A percentile compares a stretch with the other conserved stretches of the same genome.
Evolutionary conservation across 1,140 invertebrate genomes (phyloP).

Genomic region (Tetraneura akinire): DNA sequence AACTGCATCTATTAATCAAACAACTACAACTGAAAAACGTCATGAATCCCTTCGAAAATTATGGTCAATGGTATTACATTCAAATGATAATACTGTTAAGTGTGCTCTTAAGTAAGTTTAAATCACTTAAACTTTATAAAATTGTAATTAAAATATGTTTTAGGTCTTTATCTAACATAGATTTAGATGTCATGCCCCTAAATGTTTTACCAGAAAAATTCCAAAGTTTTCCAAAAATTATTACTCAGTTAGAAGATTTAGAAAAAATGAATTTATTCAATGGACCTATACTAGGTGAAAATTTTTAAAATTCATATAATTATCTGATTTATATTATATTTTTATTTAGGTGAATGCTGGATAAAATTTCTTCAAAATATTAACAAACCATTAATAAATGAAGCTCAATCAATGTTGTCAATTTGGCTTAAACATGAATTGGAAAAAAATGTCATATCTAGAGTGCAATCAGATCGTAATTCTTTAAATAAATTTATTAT

Average conservation of each 20-base stretch:
- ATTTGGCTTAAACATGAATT: constrained; percentile 18
- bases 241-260: constrained; percentile 31
- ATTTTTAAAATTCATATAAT: background rate
- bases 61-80: constrained; percentile 27
- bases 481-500: background rate
- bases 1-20: background rate
- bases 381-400: constrained; percentile 9
- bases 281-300: constrained; percentile 28
- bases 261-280: constrained; percentile 35
- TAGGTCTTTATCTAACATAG: constrained; percentile 15
- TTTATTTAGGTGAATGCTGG: constrained; percentile 39
- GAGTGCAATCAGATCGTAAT: constrained; percentile 33
- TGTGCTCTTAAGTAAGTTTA: constrained; percentile 31
- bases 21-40: background rate
- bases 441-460: constrained; percentile 19
- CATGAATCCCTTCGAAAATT: background rate
- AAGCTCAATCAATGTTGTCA: constrained; percentile 32
- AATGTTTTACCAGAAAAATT: constrained; percentile 37
- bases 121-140: background rate
- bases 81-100: constrained; percentile 32
- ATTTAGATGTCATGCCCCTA: constrained; percentile 4
- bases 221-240: background rate
- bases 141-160: constrained; percentile 1
- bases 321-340: background rate
- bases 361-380: constrained; percentile 40